phyloP scores from a whole-genome alignment of 2,113 vertebrate species.

The Lethenteron reissneri region DNA sequence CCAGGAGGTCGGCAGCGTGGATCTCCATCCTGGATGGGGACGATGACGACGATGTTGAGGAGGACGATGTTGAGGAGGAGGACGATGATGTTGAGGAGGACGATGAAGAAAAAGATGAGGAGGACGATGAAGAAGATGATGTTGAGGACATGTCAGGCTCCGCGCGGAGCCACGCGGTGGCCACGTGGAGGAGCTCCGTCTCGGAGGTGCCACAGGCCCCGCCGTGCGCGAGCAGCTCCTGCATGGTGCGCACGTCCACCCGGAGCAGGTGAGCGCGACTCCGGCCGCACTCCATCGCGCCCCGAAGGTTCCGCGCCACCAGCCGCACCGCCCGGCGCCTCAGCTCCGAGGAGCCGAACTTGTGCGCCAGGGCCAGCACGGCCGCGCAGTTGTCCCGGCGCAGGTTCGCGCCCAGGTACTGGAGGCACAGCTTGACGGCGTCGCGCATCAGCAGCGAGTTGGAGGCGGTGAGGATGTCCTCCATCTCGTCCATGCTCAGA shows the following conservation, averaged over 20 bases:
- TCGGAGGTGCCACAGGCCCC: constrained; percentile 7
- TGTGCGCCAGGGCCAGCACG: constrained; percentile 14
- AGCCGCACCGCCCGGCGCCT: constrained; percentile 13
- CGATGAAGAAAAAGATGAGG: too few species aligned
- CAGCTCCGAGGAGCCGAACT: constrained; percentile 11
- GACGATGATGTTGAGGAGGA: too few species aligned
- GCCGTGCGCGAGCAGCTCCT: constrained; percentile 14
- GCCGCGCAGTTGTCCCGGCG: constrained; percentile 14
- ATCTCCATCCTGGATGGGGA: background rate
- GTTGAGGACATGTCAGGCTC: background rate
- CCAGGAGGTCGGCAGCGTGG: constrained; percentile 11
- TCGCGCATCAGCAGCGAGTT: constrained; percentile 19
- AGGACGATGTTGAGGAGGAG: too few species aligned
- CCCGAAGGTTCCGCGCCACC: constrained; percentile 1
- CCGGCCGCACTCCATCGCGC: too few species aligned
- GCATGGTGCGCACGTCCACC: constrained; percentile 14
- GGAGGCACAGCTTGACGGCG: constrained; percentile 18
- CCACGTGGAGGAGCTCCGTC: constrained; percentile 16
- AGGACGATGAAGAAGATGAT: too few species aligned
- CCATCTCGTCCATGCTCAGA: constrained; percentile 15
- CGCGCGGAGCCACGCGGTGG: constrained; percentile 13
- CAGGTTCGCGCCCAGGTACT: constrained; percentile 17
- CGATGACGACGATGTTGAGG: too few species aligned
- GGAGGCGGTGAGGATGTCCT: constrained; percentile 19
- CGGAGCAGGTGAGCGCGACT: constrained; percentile 11